phyloP scores from a whole-genome alignment of 2,888 invertebrate genomes.

The Arrhopalites spinosus region DNA sequence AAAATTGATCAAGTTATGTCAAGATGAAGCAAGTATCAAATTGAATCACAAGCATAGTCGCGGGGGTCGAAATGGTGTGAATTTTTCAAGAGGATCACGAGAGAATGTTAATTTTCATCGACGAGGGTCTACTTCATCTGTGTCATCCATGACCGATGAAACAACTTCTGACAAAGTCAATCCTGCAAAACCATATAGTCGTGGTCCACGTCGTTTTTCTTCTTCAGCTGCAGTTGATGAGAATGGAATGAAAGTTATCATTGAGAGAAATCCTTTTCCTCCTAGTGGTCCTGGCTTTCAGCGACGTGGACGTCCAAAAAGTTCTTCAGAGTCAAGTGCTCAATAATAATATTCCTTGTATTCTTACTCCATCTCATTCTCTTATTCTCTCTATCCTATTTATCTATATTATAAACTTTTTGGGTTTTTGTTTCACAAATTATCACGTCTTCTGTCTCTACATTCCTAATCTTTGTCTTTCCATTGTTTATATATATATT shows the following conservation, averaged over 20 bases:
- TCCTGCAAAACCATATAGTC: background rate
- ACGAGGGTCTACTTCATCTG: too few species aligned
- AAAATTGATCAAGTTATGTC: background rate
- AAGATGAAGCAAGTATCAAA: background rate
- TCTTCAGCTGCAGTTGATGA: background rate
- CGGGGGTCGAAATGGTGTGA: background rate
- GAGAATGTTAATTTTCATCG: background rate
- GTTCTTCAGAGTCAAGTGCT: background rate
- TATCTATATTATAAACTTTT: background rate
- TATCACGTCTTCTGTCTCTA: too few species aligned
- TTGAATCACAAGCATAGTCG: background rate
- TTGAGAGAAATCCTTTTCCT: conserved; percentile 9
- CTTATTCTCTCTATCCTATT: background rate
- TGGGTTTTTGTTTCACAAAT: too few species aligned
- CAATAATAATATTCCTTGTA: background rate
- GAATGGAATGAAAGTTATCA: background rate
- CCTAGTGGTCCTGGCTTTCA: conserved; percentile 19
- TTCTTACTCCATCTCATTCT: too few species aligned
- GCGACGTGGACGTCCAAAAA: background rate
- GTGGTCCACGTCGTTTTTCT: conserved; percentile 16
- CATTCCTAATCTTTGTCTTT: too few species aligned
- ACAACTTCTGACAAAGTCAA: background rate
- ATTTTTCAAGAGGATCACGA: background rate
- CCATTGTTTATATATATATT: too few species aligned
- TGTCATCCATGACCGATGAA: background rate